Evolutionary conservation across 1,140 invertebrate genomes (phyloP), one percentile per base, ranked within the genome.

Genomic region (Orius insidiosus): DNA sequence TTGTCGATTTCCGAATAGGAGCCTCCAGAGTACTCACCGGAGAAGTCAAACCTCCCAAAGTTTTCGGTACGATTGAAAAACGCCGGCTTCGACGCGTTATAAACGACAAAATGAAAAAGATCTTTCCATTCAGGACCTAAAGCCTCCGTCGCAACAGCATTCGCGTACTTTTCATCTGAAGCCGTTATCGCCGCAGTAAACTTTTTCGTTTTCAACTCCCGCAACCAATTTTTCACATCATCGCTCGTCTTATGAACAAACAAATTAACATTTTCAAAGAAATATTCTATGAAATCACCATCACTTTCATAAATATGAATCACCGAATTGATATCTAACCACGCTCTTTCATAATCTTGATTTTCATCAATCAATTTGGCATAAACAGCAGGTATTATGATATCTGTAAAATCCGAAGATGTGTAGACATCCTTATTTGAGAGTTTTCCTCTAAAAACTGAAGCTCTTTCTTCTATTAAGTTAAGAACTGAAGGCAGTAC

Each of bases 391-490:
- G 70, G 65, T 9, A 68, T 62, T 1, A 76, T 69, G 54, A 76
- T 72, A 58, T 85, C 81, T 61, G 84, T 85, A 56, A 78, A 84
- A 59, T 85, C 81, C 14, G 81, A 62, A 38, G 80, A 64, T 16
- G 74, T 68, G 40, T 78, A 64, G 55, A 81, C 71, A 57, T 73
- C 64, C 41, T 66, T 52, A 0, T 72, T 65, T 30, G 70, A 54
- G 0, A 67, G 67, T 2, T 72, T 68, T 65, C 0, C 24, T 24
- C 7, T 24, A 7, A 4, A 64, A 63, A 10, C 64, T 58, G 46
- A 74, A 59, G 16, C 11, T 15, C 16, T 3, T 10, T 13, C 16
- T 13, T 10, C 38, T 4, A 40, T 40, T 10, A 40, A 13, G 5
- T 40, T 16, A 10, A 15, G 2, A 4, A 40, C 9, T 3, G 16